Percentiles rank a stretch among this genome's conserved stretches.
Evolutionary conservation across 2,888 invertebrate species (phyloP).

Genomic region (Pollenia labialis): DNA sequence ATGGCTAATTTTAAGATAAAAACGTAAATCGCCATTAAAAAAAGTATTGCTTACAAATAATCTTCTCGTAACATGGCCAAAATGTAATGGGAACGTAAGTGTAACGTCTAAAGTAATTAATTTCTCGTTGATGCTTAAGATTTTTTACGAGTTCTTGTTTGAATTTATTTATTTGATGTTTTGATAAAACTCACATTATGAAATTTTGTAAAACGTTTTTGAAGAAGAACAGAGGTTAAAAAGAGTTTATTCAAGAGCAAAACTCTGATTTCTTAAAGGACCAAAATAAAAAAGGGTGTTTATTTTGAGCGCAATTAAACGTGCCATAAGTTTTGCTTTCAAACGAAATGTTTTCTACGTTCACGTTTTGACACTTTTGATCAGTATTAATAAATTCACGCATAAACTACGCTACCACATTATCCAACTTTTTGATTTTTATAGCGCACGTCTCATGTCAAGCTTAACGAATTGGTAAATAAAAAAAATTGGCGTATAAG

Average conservation of each 20-base stretch:
- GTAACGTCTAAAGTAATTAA: constrained; percentile 26
- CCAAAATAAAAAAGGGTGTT: no score
- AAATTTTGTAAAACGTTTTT: constrained; percentile 9
- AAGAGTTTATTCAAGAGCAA: background rate
- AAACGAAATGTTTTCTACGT: no score
- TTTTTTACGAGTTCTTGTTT: constrained; percentile 21
- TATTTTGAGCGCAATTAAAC: no score
- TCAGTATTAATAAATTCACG: no score
- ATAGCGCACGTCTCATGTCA: no score
- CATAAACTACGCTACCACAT: no score
- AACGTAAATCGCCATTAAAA: constrained; percentile 15
- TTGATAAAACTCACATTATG: constrained; percentile 5
- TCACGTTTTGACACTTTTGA: no score
- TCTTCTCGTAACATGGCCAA: constrained; percentile 13
- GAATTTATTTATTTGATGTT: constrained; percentile 11
- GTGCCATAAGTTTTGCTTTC: no score
- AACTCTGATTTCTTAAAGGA: background rate
- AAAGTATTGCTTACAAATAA: constrained; percentile 24
- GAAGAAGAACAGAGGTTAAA: constrained; percentile 5
- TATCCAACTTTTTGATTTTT: no score
- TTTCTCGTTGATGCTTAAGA: constrained; percentile 36
- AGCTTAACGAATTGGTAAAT: no score
- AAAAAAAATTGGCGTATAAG: no score
- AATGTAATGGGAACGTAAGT: constrained; percentile 20
- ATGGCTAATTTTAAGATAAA: constrained; percentile 10